A percentile compares a stretch with the other conserved stretches of the same genome.
Conservation (phyloP, 2,113 vertebrate species). For the Empidonax traillii region DNA sequence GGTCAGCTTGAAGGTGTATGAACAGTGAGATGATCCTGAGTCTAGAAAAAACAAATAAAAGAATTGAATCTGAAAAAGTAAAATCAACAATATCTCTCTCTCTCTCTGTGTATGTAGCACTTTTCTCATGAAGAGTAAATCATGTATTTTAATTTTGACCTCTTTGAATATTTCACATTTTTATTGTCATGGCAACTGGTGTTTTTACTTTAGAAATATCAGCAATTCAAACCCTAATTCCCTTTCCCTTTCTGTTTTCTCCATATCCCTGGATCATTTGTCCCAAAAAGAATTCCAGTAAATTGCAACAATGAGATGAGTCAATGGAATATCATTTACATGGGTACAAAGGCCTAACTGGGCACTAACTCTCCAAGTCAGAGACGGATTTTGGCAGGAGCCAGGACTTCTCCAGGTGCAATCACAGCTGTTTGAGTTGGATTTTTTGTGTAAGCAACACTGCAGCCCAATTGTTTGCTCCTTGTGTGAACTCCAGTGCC, state of each 20-base stretch:
- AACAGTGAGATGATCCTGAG: not conserved
- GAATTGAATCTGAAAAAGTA: not conserved
- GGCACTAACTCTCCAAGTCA: not conserved
- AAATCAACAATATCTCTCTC: not conserved
- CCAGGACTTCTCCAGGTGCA: not conserved
- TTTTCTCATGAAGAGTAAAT: slow-evolving; percentile 31
- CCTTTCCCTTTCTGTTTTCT: not conserved
- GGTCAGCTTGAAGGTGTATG: not conserved
- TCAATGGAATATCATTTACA: not conserved
- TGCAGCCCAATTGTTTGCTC: not conserved
- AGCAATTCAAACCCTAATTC: not conserved
- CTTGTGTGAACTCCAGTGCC: not conserved
- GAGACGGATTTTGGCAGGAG: not conserved
- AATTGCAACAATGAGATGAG: not conserved
- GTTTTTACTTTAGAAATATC: slow-evolving; percentile 32
- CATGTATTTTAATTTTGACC: slow-evolving; percentile 53
- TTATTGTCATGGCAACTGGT: slow-evolving; percentile 62
- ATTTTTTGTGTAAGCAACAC: not conserved
- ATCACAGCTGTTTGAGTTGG: not conserved
- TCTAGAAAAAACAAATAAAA: not conserved
- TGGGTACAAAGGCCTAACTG: not conserved
- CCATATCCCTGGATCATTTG: not conserved
- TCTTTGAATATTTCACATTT: slow-evolving; percentile 48
- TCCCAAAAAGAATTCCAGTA: not conserved
- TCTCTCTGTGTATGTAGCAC: not conserved